Percentiles rank a stretch among this genome's conserved stretches.
Conservation (phyloP, 2,797 vertebrate species). For the Trachurus trachurus region DNA sequence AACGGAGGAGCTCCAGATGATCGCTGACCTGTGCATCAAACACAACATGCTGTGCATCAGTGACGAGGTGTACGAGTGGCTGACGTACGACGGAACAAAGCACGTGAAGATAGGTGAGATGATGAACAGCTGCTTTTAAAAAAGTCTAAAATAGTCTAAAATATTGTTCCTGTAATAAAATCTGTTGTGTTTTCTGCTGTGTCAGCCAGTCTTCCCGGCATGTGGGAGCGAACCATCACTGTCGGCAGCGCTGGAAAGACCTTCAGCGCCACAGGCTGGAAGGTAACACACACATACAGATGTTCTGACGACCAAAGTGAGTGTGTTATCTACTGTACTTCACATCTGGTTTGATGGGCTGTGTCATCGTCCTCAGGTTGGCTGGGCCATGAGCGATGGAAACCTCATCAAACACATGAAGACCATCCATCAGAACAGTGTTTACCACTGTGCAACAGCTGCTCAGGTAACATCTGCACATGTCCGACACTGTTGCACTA, state of each 20-base stretch:
- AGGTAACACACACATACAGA: slow-evolving; percentile 82
- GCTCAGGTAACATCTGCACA: slow-evolving; percentile 87
- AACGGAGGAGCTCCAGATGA: slow-evolving; percentile 88
- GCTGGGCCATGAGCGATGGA: slow-evolving; percentile 91
- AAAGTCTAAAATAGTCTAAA: not conserved
- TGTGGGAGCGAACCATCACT: slow-evolving; percentile 96
- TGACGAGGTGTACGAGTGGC: slow-evolving; percentile 98
- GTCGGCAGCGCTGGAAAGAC: slow-evolving; percentile 94
- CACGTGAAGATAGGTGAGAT: slow-evolving; percentile 92
- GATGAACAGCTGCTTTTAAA: too few relatives aligned
- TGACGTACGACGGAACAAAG: slow-evolving; percentile 90
- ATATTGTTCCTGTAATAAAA: not conserved
- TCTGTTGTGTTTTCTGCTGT: slow-evolving; percentile 6
- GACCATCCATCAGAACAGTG: slow-evolving; percentile 92
- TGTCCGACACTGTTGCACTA: not conserved
- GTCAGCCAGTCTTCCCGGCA: slow-evolving; percentile 93
- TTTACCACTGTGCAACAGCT: slow-evolving; percentile 92
- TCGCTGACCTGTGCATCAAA: slow-evolving; percentile 92
- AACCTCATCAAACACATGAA: slow-evolving; percentile 90
- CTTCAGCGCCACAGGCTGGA: slow-evolving; percentile 96
- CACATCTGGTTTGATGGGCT: not conserved
- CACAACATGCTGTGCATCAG: slow-evolving; percentile 92
- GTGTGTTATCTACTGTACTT: not conserved
- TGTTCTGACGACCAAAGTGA: not conserved
- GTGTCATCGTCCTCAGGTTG: slow-evolving; percentile 85